These are phyloP conservation scores for Cephalopterus ornatus DNA, from an alignment of 2,113 vertebrate species.

Conservation along the genomic window DNA sequence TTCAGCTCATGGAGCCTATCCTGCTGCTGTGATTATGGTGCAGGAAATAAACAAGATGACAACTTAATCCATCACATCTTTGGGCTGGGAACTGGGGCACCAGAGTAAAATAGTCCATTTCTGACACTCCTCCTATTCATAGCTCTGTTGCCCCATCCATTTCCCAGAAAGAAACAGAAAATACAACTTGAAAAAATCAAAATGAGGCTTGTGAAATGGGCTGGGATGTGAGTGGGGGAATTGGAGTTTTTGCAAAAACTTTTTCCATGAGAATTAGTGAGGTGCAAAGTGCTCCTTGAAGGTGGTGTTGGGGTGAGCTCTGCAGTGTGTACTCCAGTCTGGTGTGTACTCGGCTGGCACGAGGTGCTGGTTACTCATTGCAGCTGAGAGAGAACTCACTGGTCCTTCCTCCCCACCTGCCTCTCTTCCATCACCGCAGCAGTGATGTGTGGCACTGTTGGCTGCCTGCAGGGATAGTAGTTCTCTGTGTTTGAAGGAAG, in stretches of 20 bases:
- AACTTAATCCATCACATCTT: not conserved
- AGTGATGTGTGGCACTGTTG: not conserved
- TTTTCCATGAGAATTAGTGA: not conserved
- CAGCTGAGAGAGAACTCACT: not conserved
- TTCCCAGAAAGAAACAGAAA: not conserved
- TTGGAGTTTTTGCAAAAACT: not conserved
- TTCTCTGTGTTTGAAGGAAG: not conserved
- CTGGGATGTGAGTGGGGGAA: not conserved
- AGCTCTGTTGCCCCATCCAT: not conserved
- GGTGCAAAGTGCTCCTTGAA: fast-evolving
- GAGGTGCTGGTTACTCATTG: not conserved
- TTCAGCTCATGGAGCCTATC: not conserved
- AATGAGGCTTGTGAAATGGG: not conserved
- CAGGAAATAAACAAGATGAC: conserved; percentile 48
- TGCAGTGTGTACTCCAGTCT: not conserved
- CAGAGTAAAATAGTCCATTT: not conserved
- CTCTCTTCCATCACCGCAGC: not conserved
- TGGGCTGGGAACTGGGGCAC: not conserved
- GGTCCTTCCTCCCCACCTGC: not conserved
- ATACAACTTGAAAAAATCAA: not conserved
- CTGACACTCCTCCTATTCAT: not conserved
- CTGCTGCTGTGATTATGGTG: not conserved
- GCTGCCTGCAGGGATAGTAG: not conserved
- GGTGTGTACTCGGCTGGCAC: fast-evolving
- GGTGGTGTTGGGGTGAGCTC: not conserved